Conservation (phyloP, 2,113 vertebrate species). For the Rhadina sibilatrix region DNA sequence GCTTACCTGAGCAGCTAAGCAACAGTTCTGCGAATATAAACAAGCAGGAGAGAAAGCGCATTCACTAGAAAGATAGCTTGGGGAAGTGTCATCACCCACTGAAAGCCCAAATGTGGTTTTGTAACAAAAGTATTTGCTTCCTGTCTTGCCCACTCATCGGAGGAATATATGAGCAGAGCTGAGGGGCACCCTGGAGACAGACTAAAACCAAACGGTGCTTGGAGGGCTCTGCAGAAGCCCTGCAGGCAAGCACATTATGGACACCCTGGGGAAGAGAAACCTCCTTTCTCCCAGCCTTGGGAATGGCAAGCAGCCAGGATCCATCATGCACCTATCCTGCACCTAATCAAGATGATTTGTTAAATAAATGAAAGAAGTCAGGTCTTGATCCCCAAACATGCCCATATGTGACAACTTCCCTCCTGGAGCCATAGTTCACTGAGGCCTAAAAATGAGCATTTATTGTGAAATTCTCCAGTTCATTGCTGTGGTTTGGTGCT, state of each 20-base stretch:
- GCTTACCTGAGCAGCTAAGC: constrained; percentile 20
- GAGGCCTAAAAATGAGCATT: neutral
- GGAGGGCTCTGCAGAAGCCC: fast-evolving
- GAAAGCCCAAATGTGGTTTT: constrained; percentile 43
- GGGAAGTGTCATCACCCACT: neutral
- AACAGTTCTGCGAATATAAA: constrained; percentile 25
- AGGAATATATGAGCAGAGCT: neutral
- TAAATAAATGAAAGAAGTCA: neutral
- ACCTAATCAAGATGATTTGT: neutral
- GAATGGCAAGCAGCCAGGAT: neutral
- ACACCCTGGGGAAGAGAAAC: neutral
- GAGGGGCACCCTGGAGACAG: constrained; percentile 32
- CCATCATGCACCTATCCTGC: neutral
- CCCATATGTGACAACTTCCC: neutral
- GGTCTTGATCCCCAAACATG: neutral
- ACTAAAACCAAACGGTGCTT: neutral
- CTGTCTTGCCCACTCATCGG: neutral
- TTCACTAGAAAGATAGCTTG: constrained; percentile 23
- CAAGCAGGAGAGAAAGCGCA: neutral
- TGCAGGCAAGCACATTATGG: neutral
- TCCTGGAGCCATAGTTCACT: neutral
- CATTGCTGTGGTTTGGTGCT: neutral
- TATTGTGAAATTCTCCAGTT: neutral
- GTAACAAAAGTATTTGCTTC: constrained; percentile 35
- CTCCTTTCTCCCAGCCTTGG: neutral